A percentile compares a stretch with the other conserved stretches of the same genome.
Conservation (phyloP, 37 sponge, comb jelly and placozoan genomes). For the Halisarca cf. caerulea region DNA sequence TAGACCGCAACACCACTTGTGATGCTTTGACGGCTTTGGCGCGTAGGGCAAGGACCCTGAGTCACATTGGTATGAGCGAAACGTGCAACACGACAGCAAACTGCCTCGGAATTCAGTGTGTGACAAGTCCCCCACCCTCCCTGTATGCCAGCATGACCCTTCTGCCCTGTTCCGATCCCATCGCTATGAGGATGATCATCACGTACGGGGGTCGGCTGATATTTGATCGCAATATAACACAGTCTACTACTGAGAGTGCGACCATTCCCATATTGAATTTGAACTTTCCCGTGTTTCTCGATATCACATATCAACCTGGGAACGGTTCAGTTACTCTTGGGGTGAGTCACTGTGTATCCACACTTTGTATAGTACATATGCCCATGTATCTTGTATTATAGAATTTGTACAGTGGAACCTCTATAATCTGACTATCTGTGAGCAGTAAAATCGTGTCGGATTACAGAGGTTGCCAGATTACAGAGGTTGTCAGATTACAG, state of each 20-base stretch:
- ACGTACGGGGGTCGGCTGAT: background rate
- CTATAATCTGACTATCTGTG: too few relatives aligned
- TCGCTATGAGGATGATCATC: background rate
- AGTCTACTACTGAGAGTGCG: background rate
- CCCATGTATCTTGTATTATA: background rate
- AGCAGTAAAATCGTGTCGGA: too few relatives aligned
- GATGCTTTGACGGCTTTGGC: background rate
- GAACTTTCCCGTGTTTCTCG: background rate
- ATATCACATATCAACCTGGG: background rate
- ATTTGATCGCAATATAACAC: background rate
- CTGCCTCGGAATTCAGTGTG: slow-evolving; percentile 4
- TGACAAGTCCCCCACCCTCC: too few relatives aligned
- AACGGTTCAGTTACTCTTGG: background rate
- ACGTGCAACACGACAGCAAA: background rate
- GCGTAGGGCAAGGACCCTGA: background rate
- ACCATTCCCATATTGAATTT: background rate
- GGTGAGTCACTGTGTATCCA: slow-evolving; percentile 1
- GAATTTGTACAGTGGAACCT: too few relatives aligned
- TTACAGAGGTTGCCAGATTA: too few relatives aligned
- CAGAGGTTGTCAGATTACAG: too few relatives aligned
- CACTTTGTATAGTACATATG: background rate
- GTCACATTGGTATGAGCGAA: background rate
- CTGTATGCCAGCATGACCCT: background rate
- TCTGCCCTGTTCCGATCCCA: background rate
- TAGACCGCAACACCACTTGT: slow-evolving; percentile 1